Percentiles rank a stretch among this genome's conserved stretches.
These are phyloP conservation scores for Chelonus formosanus DNA, from an alignment of 2,888 invertebrate species.

Conservation along the genomic window DNA sequence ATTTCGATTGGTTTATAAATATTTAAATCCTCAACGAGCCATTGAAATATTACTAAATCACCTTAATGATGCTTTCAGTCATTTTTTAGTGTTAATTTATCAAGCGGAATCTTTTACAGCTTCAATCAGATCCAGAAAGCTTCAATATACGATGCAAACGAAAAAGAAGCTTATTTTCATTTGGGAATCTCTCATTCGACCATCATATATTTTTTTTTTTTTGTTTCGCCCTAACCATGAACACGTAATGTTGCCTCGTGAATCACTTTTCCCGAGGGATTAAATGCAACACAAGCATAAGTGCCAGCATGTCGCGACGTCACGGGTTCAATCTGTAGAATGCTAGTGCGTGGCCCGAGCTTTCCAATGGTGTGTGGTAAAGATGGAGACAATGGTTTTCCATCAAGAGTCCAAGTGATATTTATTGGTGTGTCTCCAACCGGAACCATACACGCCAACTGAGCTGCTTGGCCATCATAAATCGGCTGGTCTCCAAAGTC, in stretches of 20 bases:
- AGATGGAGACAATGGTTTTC: constrained; percentile 60
- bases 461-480: constrained; percentile 81
- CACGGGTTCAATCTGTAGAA: constrained; percentile 65
- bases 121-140: constrained; percentile 28
- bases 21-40: constrained; percentile 2
- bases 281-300: constrained; percentile 70
- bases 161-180: constrained; percentile 15
- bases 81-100: neutral
- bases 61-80: constrained; percentile 9
- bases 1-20: constrained; percentile 3
- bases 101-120: constrained; percentile 27
- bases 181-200: constrained; percentile 13
- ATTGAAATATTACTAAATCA: constrained; percentile 8
- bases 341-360: constrained; percentile 61
- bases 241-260: constrained; percentile 69
- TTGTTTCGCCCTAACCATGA: constrained; percentile 68
- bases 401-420: constrained; percentile 69
- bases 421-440: constrained; percentile 70
- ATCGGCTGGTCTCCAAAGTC: constrained; percentile 80
- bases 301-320: constrained; percentile 67
- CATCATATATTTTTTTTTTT: constrained; percentile 14
- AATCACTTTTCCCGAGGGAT: constrained; percentile 68
- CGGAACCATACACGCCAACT: constrained; percentile 74
- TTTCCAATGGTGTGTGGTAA: constrained; percentile 60
- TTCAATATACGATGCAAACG: constrained; percentile 22